Evolutionary conservation across 2,888 invertebrate species (phyloP).

Genomic region (Synergus japonicus): DNA sequence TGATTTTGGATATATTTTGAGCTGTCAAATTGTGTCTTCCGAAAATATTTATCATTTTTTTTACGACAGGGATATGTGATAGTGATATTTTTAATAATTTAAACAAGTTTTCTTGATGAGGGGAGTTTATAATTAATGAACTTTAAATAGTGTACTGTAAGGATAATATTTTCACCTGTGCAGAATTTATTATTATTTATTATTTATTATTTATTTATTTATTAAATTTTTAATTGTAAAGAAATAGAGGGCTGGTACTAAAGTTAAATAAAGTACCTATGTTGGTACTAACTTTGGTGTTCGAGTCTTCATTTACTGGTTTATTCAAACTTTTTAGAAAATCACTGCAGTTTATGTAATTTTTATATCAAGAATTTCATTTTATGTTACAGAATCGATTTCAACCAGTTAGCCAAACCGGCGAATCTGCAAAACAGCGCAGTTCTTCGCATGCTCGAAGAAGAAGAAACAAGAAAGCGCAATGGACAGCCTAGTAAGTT

Average conservation of each 20-base stretch:
- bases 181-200: too few species aligned
- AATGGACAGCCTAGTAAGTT: slow-evolving; percentile 83
- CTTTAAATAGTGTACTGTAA: neutral
- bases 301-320: too few species aligned
- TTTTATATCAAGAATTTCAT: neutral
- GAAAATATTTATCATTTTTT: neutral
- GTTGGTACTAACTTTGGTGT: too few species aligned
- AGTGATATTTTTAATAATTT: neutral
- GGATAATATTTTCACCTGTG: neutral
- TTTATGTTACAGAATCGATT: slow-evolving; percentile 85
- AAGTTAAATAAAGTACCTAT: too few species aligned
- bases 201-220: too few species aligned
- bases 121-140: neutral
- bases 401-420: slow-evolving; percentile 87
- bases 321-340: too few species aligned
- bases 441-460: slow-evolving; percentile 90
- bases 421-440: slow-evolving; percentile 91
- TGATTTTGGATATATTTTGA: neutral
- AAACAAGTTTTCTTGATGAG: neutral
- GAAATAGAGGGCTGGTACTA: too few species aligned
- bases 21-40: neutral
- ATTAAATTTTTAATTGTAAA: too few species aligned
- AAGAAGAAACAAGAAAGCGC: slow-evolving; percentile 86
- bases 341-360: neutral
- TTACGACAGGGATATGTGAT: neutral